Conservation (phyloP, 2,888 invertebrate genomes). For the Apotomis turbidana region DNA sequence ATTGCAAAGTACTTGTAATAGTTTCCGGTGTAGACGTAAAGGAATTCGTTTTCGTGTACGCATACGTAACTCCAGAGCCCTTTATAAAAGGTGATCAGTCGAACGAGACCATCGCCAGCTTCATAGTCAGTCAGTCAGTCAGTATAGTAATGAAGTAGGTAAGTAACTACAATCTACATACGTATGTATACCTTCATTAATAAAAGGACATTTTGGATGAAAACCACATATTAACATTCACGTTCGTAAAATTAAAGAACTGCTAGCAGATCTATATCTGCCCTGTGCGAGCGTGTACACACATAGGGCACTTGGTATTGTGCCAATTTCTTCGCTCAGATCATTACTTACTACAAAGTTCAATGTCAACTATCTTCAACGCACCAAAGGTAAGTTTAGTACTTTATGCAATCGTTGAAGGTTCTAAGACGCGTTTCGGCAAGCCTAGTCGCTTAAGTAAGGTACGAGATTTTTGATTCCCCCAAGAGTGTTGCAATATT, state of each 20-base stretch:
- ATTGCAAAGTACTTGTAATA: neutral
- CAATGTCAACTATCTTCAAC: constrained; percentile 62
- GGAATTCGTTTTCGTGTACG: neutral
- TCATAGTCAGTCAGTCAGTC: too few relatives aligned
- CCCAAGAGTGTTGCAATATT: too few relatives aligned
- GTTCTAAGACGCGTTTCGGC: too few relatives aligned
- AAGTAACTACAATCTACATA: too few relatives aligned
- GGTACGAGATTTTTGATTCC: too few relatives aligned
- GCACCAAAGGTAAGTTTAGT: constrained; percentile 1
- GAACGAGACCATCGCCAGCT: too few relatives aligned
- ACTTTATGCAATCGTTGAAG: too few relatives aligned
- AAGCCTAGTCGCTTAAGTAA: too few relatives aligned
- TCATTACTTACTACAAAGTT: constrained; percentile 61
- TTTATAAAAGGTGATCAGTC: too few relatives aligned
- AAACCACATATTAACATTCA: neutral
- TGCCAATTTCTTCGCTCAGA: constrained; percentile 70
- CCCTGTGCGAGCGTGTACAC: constrained; percentile 8
- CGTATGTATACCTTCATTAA: too few relatives aligned
- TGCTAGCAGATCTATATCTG: neutral
- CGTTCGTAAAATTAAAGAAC: neutral
- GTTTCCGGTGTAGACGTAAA: neutral
- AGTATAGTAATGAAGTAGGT: too few relatives aligned
- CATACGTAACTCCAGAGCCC: neutral
- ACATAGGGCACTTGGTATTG: constrained; percentile 62
- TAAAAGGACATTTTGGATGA: neutral